Evolutionary conservation across 1,140 invertebrate species (phyloP), one percentile per base, ranked within the genome.

Genomic region (Papilio polyxenes): DNA sequence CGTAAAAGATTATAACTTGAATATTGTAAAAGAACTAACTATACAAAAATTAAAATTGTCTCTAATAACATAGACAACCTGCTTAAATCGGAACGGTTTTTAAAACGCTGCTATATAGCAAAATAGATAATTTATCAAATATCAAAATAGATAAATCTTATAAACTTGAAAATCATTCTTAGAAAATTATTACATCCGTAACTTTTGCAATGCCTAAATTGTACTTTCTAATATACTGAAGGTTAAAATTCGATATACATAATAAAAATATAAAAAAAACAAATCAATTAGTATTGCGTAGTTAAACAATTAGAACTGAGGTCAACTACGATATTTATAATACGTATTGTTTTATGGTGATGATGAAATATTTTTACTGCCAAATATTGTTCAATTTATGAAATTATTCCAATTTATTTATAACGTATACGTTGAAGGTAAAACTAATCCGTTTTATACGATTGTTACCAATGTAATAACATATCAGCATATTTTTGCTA

Each of bases 301-400:
- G 62, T 65, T 65, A 65, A 65, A 62, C n/a, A 10, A 62, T 65
- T 65, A 65, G 10, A 65, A 65, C 20, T 65, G 23, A 65, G 62
- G 62, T 65, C 23, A 65, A 31, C 8, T 65, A 31, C 20, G 3
- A 65, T 65, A 65, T 31, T 31, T 13, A 13, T 20, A 62, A n/a
- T 20, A 23, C 23, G 23, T 31, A 31, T 31, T 31, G 1, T 56
- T 13, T 56, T 56, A 56, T 17, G 15, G 15, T 13, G 20, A 23
- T 62, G 20, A 20, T 65, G 20, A 13, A 65, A 65, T 65, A 65
- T 65, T 65, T 65, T 65, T 23, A 65, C 62, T 65, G 11, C 23
- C 23, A 65, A 31, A 65, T 65, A 65, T 65, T 31, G 62, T 31
- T 65, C 11, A 65, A 65, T 13, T 23, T 31, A 13, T 23, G 23